A percentile compares a stretch with the other conserved stretches of the same genome.
phyloP scores from a whole-genome alignment of 2,113 vertebrate genomes.

The Leucosticte australis region DNA sequence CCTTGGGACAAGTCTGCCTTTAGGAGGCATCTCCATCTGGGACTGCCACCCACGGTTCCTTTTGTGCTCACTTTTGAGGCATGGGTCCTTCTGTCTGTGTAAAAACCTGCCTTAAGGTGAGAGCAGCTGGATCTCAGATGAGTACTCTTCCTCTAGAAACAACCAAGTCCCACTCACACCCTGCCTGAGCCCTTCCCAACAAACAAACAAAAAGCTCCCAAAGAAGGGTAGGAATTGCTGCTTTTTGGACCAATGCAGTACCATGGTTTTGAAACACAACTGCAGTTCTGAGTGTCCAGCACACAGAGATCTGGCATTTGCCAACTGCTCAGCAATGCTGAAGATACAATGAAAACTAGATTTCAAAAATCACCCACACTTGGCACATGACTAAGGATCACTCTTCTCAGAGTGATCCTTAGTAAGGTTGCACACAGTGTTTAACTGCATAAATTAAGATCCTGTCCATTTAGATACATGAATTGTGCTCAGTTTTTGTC shows the following conservation, averaged over 20 bases:
- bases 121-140: not conserved
- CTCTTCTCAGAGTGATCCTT: not conserved
- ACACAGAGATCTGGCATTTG: not conserved
- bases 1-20: not conserved
- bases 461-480: not conserved
- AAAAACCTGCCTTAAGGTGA: not conserved
- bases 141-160: not conserved
- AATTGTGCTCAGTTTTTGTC: not conserved
- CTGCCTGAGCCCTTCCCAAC: not conserved
- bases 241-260: not conserved
- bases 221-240: not conserved
- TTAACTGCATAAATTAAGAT: not conserved
- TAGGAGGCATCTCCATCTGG: not conserved
- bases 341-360: not conserved
- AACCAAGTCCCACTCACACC: not conserved
- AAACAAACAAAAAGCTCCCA: not conserved
- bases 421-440: not conserved
- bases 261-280: not conserved
- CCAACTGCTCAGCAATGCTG: accelerated
- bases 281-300: not conserved
- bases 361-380: not conserved
- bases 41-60: not conserved
- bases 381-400: not conserved
- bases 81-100: not conserved
- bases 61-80: not conserved